Evolutionary conservation across 2,888 invertebrate species (phyloP), one percentile per base, ranked within the genome.

Genomic region (Neoaliturus tenellus): DNA sequence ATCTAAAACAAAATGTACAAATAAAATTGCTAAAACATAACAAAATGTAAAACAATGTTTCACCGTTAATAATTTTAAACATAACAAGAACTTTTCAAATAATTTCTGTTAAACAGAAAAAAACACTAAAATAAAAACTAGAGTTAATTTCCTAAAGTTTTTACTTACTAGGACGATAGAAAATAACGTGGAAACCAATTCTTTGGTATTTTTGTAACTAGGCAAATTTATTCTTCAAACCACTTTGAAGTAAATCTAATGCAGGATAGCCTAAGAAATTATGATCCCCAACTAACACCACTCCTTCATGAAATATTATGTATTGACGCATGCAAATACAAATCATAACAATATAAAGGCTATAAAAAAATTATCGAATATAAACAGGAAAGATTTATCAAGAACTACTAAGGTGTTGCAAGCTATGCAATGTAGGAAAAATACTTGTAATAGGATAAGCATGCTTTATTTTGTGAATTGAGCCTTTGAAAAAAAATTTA

Each of bases 11-110:
- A 33, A 71, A 71, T 71, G 39, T 51, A 48, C 14, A 48, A 10
- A 51, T 62, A 62, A 62, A 62, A 28, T 62, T 62, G 62, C 39
- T 71, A 71, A 67, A 71, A 71, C 71, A 23, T 71, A 71, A 71
- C 71, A 35, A 71, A 28, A 71, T 39, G 14, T 62, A 62, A 62
- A 62, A 62, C 62, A 62, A 28, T 28, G 62, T 62, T 62, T 62
- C 62, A 62, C 31, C 39, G 71, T 71, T 71, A 39, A 17, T 67
- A 39, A 39, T 35, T 71, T 71, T 39, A 71, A 71, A 71, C 39
- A 39, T 39, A 71, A 71, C 71, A 71, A 71, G 39, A 71, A 23
- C 20, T 31, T 62, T n/a, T 62, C 28, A 25, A 55, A 28, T 62
- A 17, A 3, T 39, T 39, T 71, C 71, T 71, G 71, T 71, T 71